Percentiles rank a stretch among this genome's conserved stretches.
Evolutionary conservation across 2,888 invertebrate genomes (phyloP).

Genomic region (Zelleria hepariella): DNA sequence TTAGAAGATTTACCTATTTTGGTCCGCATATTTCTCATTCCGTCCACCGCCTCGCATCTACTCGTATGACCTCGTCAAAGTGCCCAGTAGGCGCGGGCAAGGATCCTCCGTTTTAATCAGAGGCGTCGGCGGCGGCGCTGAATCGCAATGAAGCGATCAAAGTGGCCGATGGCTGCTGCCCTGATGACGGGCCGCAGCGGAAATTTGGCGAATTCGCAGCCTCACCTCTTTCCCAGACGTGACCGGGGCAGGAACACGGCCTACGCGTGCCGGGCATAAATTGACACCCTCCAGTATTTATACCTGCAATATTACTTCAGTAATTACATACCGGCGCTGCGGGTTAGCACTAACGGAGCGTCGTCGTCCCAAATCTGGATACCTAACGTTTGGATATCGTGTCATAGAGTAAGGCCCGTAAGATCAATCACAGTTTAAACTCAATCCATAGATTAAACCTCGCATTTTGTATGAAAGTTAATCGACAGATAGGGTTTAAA

Average conservation of each 20-base stretch:
- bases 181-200: conserved; percentile 44
- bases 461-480: too few species aligned
- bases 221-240: conserved; percentile 39
- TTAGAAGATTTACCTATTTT: too few species aligned
- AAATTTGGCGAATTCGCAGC: conserved; percentile 50
- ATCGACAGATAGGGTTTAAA: too few species aligned
- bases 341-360: too few species aligned
- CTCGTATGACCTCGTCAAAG: background rate
- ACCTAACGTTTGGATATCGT: too few species aligned
- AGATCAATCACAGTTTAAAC: too few species aligned
- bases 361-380: too few species aligned
- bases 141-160: conserved; percentile 40
- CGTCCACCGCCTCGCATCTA: background rate
- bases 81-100: background rate
- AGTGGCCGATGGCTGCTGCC: conserved; percentile 26
- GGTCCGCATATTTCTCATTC: background rate
- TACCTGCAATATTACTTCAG: background rate
- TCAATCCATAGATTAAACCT: too few species aligned
- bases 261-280: conserved; percentile 37
- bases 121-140: background rate
- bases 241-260: conserved; percentile 16
- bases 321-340: too few species aligned
- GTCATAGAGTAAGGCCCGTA: too few species aligned
- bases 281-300: background rate
- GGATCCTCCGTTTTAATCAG: background rate